Evolutionary conservation across 2,888 invertebrate genomes (phyloP).

Genomic region (Galeruca laticollis): DNA sequence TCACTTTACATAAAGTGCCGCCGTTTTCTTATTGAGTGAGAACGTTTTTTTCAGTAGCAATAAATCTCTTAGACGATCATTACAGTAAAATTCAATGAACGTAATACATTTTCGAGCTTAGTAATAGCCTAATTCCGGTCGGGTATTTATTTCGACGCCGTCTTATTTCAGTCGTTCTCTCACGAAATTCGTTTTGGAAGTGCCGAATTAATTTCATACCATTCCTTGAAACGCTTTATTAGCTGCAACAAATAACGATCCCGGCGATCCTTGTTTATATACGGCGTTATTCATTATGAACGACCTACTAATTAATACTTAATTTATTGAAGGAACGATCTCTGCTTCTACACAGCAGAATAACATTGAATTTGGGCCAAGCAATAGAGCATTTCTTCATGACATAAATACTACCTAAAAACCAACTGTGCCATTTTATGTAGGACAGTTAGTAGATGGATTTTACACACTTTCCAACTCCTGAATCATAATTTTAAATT

Average conservation of each 20-base stretch:
- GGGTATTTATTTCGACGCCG: conserved; percentile 27
- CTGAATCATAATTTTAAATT: no score
- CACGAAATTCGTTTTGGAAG: conserved; percentile 28
- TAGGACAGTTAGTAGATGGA: no score
- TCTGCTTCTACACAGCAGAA: no score
- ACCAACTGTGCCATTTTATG: no score
- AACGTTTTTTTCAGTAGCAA: conserved; percentile 20
- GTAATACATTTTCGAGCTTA: conserved; percentile 28
- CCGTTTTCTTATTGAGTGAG: conserved; percentile 14
- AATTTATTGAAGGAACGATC: no score
- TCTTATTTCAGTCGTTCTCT: conserved; percentile 8
- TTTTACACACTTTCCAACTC: no score
- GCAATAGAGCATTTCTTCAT: no score
- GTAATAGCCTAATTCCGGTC: conserved; percentile 36
- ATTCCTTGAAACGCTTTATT: conserved; percentile 39
- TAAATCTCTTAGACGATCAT: conserved; percentile 23
- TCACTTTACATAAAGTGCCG: neutral
- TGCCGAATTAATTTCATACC: conserved; percentile 37
- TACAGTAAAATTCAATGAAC: conserved; percentile 35
- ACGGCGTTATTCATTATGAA: no score
- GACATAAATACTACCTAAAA: no score
- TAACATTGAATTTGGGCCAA: no score
- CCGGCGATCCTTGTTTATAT: neutral
- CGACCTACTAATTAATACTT: no score
- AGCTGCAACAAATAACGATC: conserved; percentile 35